phyloP scores from a whole-genome alignment of 2,797 vertebrate genomes.

The Macropodus opercularis region DNA sequence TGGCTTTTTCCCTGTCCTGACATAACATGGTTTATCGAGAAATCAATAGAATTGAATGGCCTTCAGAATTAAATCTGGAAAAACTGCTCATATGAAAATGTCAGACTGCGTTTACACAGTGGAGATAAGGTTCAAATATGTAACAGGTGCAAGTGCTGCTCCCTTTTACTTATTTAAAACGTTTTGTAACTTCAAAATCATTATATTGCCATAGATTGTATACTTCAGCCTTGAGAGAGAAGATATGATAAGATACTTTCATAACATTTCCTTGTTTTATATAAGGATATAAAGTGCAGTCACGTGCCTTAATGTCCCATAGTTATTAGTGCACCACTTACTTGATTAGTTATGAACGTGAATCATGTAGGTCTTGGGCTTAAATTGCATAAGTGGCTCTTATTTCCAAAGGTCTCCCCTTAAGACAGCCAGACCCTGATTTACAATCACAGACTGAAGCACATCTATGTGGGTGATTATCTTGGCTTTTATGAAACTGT shows the following conservation, averaged over 20 bases:
- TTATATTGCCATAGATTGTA: too few species aligned
- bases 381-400: constrained; percentile 11
- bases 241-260: not conserved
- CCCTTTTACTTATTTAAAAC: not conserved
- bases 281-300: not conserved
- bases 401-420: constrained; percentile 17
- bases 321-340: constrained; percentile 10
- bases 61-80: not conserved
- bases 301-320: not conserved
- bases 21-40: constrained; percentile 6
- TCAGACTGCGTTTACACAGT: not conserved
- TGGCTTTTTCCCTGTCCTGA: constrained; percentile 4
- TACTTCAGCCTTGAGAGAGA: too few species aligned
- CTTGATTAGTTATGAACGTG: constrained; percentile 20
- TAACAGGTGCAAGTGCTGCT: not conserved
- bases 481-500: not conserved
- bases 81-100: not conserved
- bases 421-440: constrained; percentile 18
- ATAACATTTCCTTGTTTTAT: not conserved
- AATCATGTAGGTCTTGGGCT: constrained; percentile 8
- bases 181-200: not conserved
- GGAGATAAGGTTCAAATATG: not conserved
- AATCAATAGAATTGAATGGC: not conserved
- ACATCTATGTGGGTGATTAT: not conserved
- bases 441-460: not conserved